Evolutionary conservation across 2,888 invertebrate genomes (phyloP), one percentile per base, ranked within the genome.

Genomic region (Agonum fuliginosum): DNA sequence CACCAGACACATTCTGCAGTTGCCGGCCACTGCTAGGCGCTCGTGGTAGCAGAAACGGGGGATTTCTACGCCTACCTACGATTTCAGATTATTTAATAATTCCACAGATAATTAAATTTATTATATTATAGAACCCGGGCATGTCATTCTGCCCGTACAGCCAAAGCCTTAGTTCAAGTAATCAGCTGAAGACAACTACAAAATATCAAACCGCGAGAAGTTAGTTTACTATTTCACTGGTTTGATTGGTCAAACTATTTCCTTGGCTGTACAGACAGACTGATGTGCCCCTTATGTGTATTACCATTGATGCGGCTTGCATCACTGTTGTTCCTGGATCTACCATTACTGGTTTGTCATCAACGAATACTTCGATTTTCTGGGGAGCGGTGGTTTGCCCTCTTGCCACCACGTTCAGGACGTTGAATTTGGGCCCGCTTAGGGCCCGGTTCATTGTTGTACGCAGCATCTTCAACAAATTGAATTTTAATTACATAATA

Each of bases 41-140:
- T 99, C 99, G 89, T 99, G 99, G 87, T 99, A 99, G 87, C 99
- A 99, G 87, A 99, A 99, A 78, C 99, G 90, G 1, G 99, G 99
- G 81, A 99, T 99, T 89, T 99, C 99, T 51, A 99, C 94, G 10
- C 99, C 99, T 80, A 94, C n/a, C n/a, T n/a, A n/a, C n/a, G n/a
- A n/a, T n/a, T n/a, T n/a, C n/a, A n/a, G n/a, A n/a, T n/a, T n/a
- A n/a, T n/a, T n/a, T n/a, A n/a, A n/a, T n/a, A n/a, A n/a, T n/a
- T n/a, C n/a, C n/a, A n/a, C n/a, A n/a, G n/a, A n/a, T n/a, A n/a
- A n/a, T n/a, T n/a, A n/a, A n/a, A n/a, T n/a, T n/a, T n/a, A n/a
- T n/a, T n/a, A n/a, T n/a, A n/a, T n/a, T n/a, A n/a, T n/a, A n/a
- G n/a, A n/a, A n/a, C n/a, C n/a, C n/a, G n/a, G n/a, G n/a, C n/a